A percentile compares a stretch with the other conserved stretches of the same genome.
phyloP scores from a whole-genome alignment of 2,113 vertebrate species.

The Chloroceryle aenea region DNA sequence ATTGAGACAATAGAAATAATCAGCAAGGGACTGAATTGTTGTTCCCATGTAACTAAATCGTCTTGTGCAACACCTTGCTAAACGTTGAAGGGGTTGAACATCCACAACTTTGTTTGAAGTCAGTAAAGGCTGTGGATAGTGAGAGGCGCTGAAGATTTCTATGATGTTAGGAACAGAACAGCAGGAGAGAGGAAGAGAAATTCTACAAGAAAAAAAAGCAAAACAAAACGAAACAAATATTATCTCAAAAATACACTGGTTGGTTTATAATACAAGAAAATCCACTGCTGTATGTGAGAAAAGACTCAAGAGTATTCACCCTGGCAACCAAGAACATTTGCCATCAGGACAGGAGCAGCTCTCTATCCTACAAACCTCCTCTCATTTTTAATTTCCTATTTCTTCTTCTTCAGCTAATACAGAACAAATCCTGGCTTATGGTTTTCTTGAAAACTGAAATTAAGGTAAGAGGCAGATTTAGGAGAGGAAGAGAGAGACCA shows the following conservation, averaged over 20 bases:
- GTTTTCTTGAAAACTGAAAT: neutral
- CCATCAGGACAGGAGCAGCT: neutral
- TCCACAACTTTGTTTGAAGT: neutral
- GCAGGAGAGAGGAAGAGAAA: neutral
- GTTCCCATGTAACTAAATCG: neutral
- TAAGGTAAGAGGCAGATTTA: neutral
- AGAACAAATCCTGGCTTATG: neutral
- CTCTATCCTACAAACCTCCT: neutral
- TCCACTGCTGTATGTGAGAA: neutral
- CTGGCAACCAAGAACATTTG: neutral
- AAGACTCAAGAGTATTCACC: neutral
- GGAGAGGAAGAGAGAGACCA: neutral
- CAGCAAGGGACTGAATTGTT: slow-evolving; percentile 12
- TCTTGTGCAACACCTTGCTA: neutral
- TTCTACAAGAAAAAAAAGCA: neutral
- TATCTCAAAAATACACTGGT: neutral
- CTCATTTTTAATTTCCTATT: slow-evolving; percentile 14
- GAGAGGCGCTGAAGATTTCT: neutral
- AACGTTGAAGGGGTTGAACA: neutral
- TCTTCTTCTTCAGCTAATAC: neutral
- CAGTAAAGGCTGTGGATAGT: neutral
- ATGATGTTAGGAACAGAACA: neutral
- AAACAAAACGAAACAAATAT: neutral
- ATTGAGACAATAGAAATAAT: slow-evolving; percentile 34
- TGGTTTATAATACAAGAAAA: neutral